phyloP scores from a whole-genome alignment of 1,140 invertebrate species.

The Acyrthosiphon pisum region DNA sequence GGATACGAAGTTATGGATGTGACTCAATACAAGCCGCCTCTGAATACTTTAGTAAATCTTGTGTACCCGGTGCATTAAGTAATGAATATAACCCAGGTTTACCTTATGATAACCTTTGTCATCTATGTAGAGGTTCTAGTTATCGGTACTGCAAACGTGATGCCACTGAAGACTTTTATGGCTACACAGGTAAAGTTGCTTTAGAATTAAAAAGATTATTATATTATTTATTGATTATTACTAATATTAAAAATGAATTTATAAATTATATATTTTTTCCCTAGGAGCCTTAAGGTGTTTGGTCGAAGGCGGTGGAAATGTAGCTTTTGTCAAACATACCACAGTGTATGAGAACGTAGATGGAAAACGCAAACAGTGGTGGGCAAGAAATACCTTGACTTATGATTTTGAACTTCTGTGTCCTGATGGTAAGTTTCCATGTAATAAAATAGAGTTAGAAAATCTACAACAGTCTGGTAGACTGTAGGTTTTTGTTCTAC shows the following conservation, averaged over 20 bases:
- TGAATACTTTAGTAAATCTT: conserved; percentile 91
- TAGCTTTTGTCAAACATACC: conserved; percentile 93
- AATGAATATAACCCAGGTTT: conserved; percentile 81
- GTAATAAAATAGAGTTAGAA: not conserved
- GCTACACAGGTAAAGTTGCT: conserved; percentile 72
- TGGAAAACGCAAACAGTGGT: conserved; percentile 86
- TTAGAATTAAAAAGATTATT: not conserved
- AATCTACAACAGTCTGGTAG: not conserved
- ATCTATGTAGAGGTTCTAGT: conserved; percentile 89
- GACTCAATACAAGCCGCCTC: conserved; percentile 87
- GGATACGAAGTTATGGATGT: conserved; percentile 91
- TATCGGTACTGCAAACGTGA: conserved; percentile 82
- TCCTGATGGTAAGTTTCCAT: conserved; percentile 76
- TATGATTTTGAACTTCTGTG: conserved; percentile 95
- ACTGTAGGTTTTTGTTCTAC: not conserved
- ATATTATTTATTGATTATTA: not conserved
- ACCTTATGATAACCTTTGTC: conserved; percentile 90
- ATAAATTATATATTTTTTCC: conserved; percentile 32
- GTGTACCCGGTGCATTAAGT: conserved; percentile 87
- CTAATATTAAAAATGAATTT: not conserved
- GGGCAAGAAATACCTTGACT: conserved; percentile 89
- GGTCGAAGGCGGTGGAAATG: conserved; percentile 92
- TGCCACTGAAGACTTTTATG: conserved; percentile 87
- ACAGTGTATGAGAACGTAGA: conserved; percentile 91
- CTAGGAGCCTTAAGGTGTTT: conserved; percentile 86